phyloP scores from a whole-genome alignment of 92 coral and sea anemone species.

The Virgularia gustaviana region DNA sequence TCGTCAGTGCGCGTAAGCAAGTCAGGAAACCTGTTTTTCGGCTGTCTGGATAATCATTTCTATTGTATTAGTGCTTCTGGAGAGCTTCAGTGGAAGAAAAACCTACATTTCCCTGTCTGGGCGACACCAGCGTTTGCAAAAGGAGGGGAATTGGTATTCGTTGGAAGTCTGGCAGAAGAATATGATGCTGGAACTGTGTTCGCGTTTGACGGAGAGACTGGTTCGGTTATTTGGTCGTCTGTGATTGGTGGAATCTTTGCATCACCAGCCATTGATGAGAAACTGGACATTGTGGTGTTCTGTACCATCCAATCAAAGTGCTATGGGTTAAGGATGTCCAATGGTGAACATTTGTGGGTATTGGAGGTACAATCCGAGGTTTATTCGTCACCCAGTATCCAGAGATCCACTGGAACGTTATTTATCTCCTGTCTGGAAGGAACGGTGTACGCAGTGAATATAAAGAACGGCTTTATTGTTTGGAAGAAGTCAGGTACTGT shows the following conservation, averaged over 20 bases:
- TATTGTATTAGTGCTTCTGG: slow-evolving; percentile 68
- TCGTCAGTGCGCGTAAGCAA: slow-evolving; percentile 78
- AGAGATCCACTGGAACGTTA: slow-evolving; percentile 51
- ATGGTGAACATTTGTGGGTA: slow-evolving; percentile 68
- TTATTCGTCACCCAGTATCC: slow-evolving; percentile 83
- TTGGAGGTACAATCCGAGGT: slow-evolving; percentile 75
- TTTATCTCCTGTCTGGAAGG: slow-evolving; percentile 80
- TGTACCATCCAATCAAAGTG: slow-evolving; percentile 82
- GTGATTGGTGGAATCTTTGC: slow-evolving; percentile 67
- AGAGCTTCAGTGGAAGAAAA: slow-evolving; percentile 54
- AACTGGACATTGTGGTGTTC: slow-evolving; percentile 55
- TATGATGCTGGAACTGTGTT: slow-evolving; percentile 55
- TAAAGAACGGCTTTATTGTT: slow-evolving; percentile 51
- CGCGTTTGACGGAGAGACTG: slow-evolving; percentile 72
- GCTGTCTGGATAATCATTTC: slow-evolving; percentile 76
- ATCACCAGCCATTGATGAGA: slow-evolving; percentile 78
- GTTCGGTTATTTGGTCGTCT: slow-evolving; percentile 68
- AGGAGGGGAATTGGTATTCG: slow-evolving; percentile 72
- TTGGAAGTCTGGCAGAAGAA: slow-evolving; percentile 76
- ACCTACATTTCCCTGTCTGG: slow-evolving; percentile 73
- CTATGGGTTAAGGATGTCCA: slow-evolving; percentile 63
- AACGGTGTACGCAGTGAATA: slow-evolving; percentile 61
- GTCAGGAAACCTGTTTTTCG: slow-evolving; percentile 75
- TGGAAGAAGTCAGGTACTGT: slow-evolving; percentile 77
- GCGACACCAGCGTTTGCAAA: slow-evolving; percentile 83